Evolutionary conservation across 2,113 vertebrate genomes (phyloP).

Genomic region (Pyrgilauda ruficollis): DNA sequence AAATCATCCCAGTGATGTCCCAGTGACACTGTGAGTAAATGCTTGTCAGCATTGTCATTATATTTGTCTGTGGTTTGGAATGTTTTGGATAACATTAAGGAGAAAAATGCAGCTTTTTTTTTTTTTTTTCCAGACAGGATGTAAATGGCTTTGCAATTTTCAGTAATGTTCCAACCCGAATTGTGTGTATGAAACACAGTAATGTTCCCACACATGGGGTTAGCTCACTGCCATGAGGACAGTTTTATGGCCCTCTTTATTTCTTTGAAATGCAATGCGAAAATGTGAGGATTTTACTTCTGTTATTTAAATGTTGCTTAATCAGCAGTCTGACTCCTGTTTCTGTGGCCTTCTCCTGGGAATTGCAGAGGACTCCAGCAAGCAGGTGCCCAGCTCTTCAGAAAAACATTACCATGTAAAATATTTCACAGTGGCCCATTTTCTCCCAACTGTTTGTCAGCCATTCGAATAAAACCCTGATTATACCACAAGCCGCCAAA

Average conservation of each 20-base stretch:
- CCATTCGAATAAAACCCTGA: not conserved
- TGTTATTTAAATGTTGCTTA: not conserved
- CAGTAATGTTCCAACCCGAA: not conserved
- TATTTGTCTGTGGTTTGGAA: not conserved
- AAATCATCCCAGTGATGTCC: not conserved
- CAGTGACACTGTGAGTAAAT: not conserved
- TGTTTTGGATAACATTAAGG: not conserved
- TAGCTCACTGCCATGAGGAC: constrained; percentile 14
- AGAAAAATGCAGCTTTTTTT: not conserved
- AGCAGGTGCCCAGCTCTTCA: constrained; percentile 25
- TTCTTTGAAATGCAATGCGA: constrained; percentile 2
- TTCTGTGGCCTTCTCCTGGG: not conserved
- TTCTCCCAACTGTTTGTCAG: not conserved
- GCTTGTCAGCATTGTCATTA: not conserved
- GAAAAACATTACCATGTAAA: not conserved
- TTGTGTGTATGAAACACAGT: not conserved
- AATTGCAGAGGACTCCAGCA: not conserved
- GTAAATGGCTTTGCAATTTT: constrained; percentile 21
- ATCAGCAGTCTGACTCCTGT: not conserved
- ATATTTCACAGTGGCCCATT: not conserved
- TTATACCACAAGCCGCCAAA: constrained; percentile 10
- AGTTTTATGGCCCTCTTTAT: constrained; percentile 17
- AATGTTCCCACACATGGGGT: constrained; percentile 12
- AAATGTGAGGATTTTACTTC: constrained; percentile 27
- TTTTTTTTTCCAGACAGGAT: not conserved